Conservation (phyloP, 2,797 vertebrate species). For the Pangasius djambal region DNA sequence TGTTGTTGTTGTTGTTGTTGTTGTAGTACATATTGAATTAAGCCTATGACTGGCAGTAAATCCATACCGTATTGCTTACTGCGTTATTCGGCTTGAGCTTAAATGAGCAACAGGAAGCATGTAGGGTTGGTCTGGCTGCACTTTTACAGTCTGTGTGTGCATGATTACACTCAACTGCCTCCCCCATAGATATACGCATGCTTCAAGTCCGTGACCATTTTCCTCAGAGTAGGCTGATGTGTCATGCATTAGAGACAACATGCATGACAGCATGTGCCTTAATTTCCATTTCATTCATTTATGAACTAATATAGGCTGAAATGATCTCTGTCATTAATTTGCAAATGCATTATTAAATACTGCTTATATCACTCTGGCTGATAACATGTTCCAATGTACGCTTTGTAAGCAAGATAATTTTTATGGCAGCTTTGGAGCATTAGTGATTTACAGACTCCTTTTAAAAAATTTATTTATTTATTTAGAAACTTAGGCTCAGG, state of each 20-base stretch:
- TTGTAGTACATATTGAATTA: constrained; percentile 4
- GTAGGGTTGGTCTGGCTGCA: constrained; percentile 30
- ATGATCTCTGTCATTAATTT: neutral
- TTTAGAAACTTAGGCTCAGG: neutral
- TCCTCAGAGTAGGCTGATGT: neutral
- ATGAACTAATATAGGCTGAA: neutral
- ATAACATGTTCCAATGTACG: neutral
- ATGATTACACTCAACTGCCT: constrained; percentile 4
- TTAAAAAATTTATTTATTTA: neutral
- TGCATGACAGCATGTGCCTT: neutral
- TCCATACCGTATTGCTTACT: constrained; percentile 3
- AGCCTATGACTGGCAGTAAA: constrained; percentile 23
- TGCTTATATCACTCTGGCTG: neutral
- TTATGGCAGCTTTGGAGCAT: neutral
- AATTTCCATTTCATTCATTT: neutral
- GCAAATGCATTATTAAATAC: neutral
- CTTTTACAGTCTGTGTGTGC: neutral
- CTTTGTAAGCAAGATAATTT: neutral
- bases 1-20: constrained; percentile 6
- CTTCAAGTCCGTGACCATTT: neutral
- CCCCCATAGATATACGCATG: neutral
- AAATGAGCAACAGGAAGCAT: constrained; percentile 42
- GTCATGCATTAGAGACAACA: neutral
- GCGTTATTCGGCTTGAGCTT: neutral
- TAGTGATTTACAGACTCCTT: neutral